These are phyloP conservation scores for Alethe castanea DNA, from an alignment of 2,113 vertebrate genomes.

Conservation along the genomic window DNA sequence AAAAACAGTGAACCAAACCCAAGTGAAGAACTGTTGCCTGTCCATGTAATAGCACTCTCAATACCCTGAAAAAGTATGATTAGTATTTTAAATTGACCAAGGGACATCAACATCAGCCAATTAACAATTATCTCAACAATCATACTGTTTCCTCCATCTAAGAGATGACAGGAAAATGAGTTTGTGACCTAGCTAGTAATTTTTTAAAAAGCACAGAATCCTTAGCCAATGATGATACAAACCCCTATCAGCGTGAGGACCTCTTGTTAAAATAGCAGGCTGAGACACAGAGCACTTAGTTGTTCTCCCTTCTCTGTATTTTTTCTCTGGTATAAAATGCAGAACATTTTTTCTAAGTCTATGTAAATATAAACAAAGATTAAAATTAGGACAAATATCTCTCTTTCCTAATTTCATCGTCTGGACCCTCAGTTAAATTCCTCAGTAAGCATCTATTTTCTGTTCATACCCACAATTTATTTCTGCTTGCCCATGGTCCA, in stretches of 20 bases:
- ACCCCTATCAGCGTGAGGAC: fast-evolving
- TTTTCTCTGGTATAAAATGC: neutral
- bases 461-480: neutral
- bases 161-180: neutral
- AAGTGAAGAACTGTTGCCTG: neutral
- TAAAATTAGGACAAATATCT: neutral
- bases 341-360: neutral
- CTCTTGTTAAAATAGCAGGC: neutral
- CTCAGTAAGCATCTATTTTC: neutral
- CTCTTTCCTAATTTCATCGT: neutral
- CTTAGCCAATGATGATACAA: neutral
- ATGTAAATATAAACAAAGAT: neutral
- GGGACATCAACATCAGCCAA: neutral
- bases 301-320: neutral
- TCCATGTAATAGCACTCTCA: neutral
- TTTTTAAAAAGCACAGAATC: neutral
- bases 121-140: neutral
- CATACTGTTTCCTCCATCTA: neutral
- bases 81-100: neutral
- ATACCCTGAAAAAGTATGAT: neutral
- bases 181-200: neutral
- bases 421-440: neutral
- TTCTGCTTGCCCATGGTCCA: neutral
- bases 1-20: neutral
- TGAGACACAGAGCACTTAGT: neutral